These are phyloP conservation scores for Leptinotarsa tumamoca DNA, from an alignment of 2,888 invertebrate species.

Conservation along the genomic window DNA sequence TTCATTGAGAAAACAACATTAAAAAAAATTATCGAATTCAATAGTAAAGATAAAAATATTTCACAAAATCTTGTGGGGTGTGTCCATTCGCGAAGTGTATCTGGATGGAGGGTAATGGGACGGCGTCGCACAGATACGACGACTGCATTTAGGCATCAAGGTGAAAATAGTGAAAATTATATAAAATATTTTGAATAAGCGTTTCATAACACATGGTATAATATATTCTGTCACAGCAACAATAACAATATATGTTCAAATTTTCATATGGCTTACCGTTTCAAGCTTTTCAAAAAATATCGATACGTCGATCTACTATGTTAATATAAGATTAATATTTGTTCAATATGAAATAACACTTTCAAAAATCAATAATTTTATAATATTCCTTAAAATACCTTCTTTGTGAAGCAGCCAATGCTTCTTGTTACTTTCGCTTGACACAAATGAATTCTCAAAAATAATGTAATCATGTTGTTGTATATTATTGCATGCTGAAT, in stretches of 20 bases:
- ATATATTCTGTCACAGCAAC: constrained; percentile 59
- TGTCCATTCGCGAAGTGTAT: constrained; percentile 43
- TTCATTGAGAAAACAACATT: not conserved
- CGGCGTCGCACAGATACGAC: constrained; percentile 46
- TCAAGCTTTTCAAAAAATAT: constrained; percentile 21
- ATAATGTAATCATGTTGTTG: too few relatives aligned
- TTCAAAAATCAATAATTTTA: too few relatives aligned
- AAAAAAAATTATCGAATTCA: not conserved
- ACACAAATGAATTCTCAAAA: too few relatives aligned
- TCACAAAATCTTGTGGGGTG: constrained; percentile 6
- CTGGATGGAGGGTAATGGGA: constrained; percentile 61
- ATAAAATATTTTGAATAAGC: constrained; percentile 59
- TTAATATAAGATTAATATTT: not conserved
- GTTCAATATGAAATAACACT: too few relatives aligned
- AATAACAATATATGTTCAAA: constrained; percentile 58
- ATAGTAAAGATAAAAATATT: not conserved
- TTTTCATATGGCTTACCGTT: constrained; percentile 14
- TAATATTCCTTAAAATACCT: too few relatives aligned
- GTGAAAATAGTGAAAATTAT: constrained; percentile 63
- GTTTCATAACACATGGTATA: constrained; percentile 56
- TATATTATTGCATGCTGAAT: too few relatives aligned
- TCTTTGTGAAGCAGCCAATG: too few relatives aligned
- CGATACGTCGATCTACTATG: constrained; percentile 32
- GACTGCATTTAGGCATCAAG: constrained; percentile 62
- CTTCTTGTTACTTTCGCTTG: too few relatives aligned